These are phyloP conservation scores for Apaloderma vittatum DNA, from an alignment of 2,113 vertebrate species.

Conservation along the genomic window DNA sequence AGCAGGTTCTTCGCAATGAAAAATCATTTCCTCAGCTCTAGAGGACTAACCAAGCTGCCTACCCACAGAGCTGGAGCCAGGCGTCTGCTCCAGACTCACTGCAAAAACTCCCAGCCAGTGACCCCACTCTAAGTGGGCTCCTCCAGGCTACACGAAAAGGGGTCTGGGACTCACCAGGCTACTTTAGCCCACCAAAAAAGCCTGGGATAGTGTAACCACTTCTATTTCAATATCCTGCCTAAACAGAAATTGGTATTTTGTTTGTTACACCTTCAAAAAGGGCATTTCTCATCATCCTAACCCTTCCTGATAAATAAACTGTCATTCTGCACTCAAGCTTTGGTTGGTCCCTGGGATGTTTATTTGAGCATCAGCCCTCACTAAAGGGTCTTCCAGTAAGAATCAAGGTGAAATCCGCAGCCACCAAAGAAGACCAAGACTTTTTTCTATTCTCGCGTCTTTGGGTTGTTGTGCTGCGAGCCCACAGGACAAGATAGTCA, in stretches of 20 bases:
- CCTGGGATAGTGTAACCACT: neutral
- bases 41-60: neutral
- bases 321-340: neutral
- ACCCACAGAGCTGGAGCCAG: neutral
- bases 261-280: neutral
- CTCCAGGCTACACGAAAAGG: neutral
- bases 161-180: neutral
- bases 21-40: neutral
- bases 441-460: neutral
- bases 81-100: neutral
- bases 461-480: neutral
- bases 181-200: neutral
- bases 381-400: neutral
- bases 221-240: neutral
- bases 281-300: neutral
- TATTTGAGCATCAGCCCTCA: neutral
- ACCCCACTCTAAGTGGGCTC: neutral
- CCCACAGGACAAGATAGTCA: neutral
- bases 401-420: neutral
- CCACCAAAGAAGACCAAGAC: neutral
- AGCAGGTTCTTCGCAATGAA: neutral
- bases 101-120: accelerated
- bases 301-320: neutral
- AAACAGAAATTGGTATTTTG: neutral
- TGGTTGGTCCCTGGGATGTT: neutral